Base-by-base conservation (phyloP, 2,113 vertebrate species). In the Prionailurus bengalensis region DNA sequence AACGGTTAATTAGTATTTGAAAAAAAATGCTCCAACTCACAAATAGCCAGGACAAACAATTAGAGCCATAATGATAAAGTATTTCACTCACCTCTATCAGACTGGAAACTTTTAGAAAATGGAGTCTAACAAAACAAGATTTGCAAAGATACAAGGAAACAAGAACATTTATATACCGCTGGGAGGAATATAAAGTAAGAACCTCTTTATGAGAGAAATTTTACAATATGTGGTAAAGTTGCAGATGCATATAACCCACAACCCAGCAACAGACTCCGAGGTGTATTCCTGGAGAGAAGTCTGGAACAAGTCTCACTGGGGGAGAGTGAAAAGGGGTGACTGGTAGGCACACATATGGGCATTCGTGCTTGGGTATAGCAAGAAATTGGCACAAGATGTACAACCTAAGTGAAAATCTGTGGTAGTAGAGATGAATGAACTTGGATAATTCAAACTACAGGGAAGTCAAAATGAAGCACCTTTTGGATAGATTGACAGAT, bases 31-130 rank as follows among this genome's bases (percentile, higher is more conserved):
- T 95, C 45, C 39, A 58, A 85, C 27, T 80, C 83, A 78, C 33
- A 95, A 89, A 74, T 27, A 73, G 31, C 48, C 13, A 87, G 61
- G 31, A n/a, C 53, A 71, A 23, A 33, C 36, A 89, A 76, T 89
- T 91, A 33, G 25, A 97, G 39, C n/a, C n/a, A 39, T 89, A 76
- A 68, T 1, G 16, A 80, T 79, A 71, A 94, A 95, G n/a, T 53
- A 36, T 63, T 86, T 91, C 10, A 91, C 83, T 82, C 31, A 91
- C 1, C 63, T 17, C 17, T 5, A 58, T 11, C 19, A 81, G 87
- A 91, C 0, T 25, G 33, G 27, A 58, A 53, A 70, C 80, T 78
- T 42, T n/a, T 73, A 4, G 76, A 78, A 90, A 82, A 68, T 29
- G 51, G 84, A 89, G 25, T 73, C 58, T 80, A 90, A 74, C 10